A percentile compares a stretch with the other conserved stretches of the same genome.
These are phyloP conservation scores for Peromyscus maniculatus DNA, from an alignment of 2,113 vertebrate species.

Conservation along the genomic window DNA sequence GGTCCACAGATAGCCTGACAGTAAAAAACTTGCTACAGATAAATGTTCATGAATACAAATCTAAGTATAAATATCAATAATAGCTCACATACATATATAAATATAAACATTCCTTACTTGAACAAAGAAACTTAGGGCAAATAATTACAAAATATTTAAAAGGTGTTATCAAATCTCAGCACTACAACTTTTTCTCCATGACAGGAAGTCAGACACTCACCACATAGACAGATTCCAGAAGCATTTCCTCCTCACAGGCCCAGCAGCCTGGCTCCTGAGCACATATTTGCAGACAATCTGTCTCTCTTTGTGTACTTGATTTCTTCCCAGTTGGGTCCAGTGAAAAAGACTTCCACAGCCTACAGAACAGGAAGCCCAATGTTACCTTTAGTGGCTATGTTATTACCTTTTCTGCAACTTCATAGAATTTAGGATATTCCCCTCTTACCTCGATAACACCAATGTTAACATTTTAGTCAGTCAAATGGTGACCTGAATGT, in stretches of 20 bases:
- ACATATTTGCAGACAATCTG: neutral
- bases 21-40: neutral
- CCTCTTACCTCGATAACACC: neutral
- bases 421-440: neutral
- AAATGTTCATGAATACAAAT: neutral
- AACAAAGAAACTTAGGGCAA: neutral
- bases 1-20: neutral
- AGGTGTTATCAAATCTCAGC: neutral
- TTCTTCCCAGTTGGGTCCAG: neutral
- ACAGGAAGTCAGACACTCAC: neutral
- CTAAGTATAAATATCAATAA: neutral
- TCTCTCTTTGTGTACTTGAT: neutral
- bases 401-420: neutral
- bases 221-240: neutral
- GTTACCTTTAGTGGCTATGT: neutral
- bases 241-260: neutral
- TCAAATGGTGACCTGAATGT: neutral
- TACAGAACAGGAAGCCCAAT: neutral
- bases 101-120: neutral
- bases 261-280: neutral
- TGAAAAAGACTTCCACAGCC: neutral
- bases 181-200: neutral
- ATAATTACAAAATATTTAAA: constrained; percentile 16
- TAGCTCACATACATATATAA: neutral
- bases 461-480: neutral